These are phyloP conservation scores for Latrodectus hesperus DNA, from an alignment of 2,888 invertebrate genomes.

Conservation along the genomic window DNA sequence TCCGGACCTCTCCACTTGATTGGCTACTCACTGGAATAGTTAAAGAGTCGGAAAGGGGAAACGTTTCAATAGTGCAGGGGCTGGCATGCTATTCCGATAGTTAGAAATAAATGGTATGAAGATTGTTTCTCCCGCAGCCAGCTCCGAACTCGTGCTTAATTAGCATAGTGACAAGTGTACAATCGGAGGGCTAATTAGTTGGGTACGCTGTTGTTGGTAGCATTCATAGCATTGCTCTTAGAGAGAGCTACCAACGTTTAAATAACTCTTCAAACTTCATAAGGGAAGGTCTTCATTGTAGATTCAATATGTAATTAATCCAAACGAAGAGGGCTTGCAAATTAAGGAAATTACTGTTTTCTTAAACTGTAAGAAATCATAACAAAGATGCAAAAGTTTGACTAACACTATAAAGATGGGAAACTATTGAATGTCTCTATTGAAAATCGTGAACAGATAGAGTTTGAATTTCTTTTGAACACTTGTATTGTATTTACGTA, in stretches of 20 bases:
- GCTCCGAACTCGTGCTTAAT: slow-evolving; percentile 11
- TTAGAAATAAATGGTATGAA: slow-evolving; percentile 20
- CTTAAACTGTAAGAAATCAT: too few relatives aligned
- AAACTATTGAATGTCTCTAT: too few relatives aligned
- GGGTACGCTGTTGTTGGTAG: neutral
- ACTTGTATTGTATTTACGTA: too few relatives aligned
- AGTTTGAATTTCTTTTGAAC: too few relatives aligned
- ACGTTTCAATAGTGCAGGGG: slow-evolving; percentile 15
- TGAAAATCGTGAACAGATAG: too few relatives aligned
- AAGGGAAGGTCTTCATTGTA: neutral
- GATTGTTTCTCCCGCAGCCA: neutral
- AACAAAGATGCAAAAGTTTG: too few relatives aligned
- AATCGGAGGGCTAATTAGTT: neutral
- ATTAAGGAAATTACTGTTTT: too few relatives aligned
- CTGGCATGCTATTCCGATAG: slow-evolving; percentile 20
- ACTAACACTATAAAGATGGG: too few relatives aligned
- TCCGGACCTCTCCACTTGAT: slow-evolving; percentile 35
- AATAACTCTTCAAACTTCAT: neutral
- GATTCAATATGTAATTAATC: neutral
- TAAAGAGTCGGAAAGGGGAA: slow-evolving; percentile 23
- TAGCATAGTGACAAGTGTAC: slow-evolving; percentile 3
- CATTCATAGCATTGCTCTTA: too few relatives aligned
- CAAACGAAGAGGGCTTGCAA: too few relatives aligned
- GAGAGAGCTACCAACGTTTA: neutral
- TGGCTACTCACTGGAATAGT: slow-evolving; percentile 4